Evolutionary conservation across 23 tunicate species (phyloP).

Genomic region (Halocynthia aurantium): DNA sequence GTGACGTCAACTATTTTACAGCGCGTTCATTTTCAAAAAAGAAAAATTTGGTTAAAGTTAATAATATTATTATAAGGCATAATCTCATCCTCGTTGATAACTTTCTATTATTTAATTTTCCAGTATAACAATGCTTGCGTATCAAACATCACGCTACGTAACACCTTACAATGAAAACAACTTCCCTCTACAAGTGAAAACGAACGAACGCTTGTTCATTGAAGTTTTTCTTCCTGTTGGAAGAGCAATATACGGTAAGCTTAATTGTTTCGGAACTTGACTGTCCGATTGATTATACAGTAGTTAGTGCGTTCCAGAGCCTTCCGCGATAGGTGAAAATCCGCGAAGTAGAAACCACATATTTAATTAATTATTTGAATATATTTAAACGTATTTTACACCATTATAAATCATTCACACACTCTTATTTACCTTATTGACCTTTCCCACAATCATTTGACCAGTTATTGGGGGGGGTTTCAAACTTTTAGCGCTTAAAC

Average conservation of each 20-base stretch:
- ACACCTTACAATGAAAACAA: background rate
- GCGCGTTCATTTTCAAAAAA: background rate
- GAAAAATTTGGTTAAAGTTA: background rate
- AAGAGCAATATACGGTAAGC: background rate
- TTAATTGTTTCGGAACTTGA: background rate
- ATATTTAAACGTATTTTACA: no score
- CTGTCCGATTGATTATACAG: background rate
- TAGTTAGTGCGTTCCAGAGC: no score
- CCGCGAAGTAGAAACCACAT: no score
- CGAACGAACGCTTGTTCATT: background rate
- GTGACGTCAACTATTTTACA: background rate
- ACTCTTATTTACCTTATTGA: no score
- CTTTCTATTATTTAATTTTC: background rate
- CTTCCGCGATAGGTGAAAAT: no score
- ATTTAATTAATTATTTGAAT: no score
- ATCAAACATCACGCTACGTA: background rate
- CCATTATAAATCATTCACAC: no score
- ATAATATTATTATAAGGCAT: background rate
- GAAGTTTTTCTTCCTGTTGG: background rate
- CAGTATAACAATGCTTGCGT: background rate
- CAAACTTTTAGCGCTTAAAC: no score
- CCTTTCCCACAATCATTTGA: no score
- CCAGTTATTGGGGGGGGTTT: no score
- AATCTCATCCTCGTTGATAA: background rate
- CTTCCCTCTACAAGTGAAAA: background rate